These are phyloP conservation scores for Coptodon rendalli DNA, from an alignment of 2,113 vertebrate genomes.

Conservation along the genomic window DNA sequence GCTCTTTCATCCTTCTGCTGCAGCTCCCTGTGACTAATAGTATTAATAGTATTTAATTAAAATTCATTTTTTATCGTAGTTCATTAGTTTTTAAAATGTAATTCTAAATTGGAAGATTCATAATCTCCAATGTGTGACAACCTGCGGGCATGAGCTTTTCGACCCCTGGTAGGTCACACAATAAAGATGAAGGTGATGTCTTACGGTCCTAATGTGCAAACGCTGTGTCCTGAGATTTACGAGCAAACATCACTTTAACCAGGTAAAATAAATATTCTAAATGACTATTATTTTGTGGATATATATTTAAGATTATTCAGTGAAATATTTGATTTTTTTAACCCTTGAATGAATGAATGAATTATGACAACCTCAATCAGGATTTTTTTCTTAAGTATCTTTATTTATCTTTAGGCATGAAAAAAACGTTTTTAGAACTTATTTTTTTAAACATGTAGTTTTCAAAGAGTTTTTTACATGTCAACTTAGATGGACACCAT, in stretches of 20 bases:
- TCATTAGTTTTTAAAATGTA: neutral
- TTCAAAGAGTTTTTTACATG: too few relatives aligned
- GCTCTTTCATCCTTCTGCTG: neutral
- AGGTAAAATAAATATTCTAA: neutral
- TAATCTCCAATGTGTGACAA: rapidly evolving
- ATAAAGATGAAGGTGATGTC: rapidly evolving
- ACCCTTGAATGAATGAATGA: too few relatives aligned
- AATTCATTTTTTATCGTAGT: too few relatives aligned
- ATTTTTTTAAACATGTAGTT: too few relatives aligned
- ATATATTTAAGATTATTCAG: rapidly evolving
- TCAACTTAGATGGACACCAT: too few relatives aligned
- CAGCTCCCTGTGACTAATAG: neutral
- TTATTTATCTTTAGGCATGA: too few relatives aligned
- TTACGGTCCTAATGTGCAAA: neutral
- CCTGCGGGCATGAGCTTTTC: rapidly evolving
- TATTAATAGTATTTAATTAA: too few relatives aligned
- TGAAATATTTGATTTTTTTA: neutral
- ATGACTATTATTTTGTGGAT: neutral
- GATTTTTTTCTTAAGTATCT: too few relatives aligned
- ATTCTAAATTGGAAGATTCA: neutral
- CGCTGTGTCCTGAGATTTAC: neutral
- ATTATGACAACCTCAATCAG: too few relatives aligned
- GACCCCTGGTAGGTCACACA: neutral
- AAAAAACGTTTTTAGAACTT: too few relatives aligned
- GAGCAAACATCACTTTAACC: neutral